Evolutionary conservation across 2,797 vertebrate genomes (phyloP).

Genomic region (Macrochelys suwanniensis): DNA sequence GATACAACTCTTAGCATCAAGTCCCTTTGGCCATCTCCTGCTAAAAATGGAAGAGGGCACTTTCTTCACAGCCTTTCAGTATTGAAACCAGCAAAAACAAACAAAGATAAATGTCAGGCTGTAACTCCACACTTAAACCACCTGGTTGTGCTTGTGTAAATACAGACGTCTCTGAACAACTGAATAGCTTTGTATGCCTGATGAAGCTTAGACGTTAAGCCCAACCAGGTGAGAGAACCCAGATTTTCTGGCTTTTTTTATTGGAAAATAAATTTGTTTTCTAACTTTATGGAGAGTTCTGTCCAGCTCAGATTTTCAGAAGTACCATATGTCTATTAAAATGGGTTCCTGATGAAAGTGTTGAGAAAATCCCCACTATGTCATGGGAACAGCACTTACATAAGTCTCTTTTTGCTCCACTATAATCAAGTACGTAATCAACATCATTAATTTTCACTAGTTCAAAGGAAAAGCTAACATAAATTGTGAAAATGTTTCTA

Average conservation of each 20-base stretch:
- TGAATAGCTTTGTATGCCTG: background rate
- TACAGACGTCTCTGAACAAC: background rate
- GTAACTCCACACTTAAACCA: background rate
- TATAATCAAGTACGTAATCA: slow-evolving; percentile 46
- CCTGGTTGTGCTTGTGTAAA: accelerated
- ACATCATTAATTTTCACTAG: slow-evolving; percentile 46
- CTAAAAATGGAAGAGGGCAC: background rate
- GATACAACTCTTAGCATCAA: background rate
- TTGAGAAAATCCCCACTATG: background rate
- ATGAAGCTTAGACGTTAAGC: background rate
- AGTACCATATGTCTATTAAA: background rate
- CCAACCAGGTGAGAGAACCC: background rate
- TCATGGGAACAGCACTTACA: slow-evolving; percentile 2
- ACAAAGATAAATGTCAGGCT: background rate
- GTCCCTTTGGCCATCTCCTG: background rate
- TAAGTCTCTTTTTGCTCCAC: slow-evolving; percentile 42
- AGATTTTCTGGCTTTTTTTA: accelerated
- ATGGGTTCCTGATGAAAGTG: background rate
- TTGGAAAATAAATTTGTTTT: background rate
- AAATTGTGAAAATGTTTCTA: slow-evolving; percentile 18
- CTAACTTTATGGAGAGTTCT: background rate
- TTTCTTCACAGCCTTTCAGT: background rate
- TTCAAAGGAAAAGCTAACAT: background rate
- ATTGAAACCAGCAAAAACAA: accelerated
- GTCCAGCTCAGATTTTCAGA: background rate